Conservation (phyloP, 1,140 invertebrate genomes). For the Papilio aristodemus region DNA sequence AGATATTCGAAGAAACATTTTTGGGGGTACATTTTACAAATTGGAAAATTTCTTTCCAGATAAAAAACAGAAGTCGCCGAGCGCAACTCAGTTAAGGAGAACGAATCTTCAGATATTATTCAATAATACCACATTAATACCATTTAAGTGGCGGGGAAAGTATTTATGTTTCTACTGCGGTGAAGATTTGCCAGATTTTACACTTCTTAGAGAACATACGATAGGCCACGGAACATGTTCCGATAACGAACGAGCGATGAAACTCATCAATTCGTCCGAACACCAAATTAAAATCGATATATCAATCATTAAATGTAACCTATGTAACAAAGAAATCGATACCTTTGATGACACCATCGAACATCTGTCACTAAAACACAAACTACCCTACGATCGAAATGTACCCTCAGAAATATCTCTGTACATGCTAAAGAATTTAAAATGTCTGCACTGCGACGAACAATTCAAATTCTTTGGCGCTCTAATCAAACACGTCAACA, state of each 20-base stretch:
- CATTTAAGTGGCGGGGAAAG: constrained; percentile 60
- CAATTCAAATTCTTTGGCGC: constrained; percentile 45
- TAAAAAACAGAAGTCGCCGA: constrained; percentile 44
- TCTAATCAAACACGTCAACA: constrained; percentile 52
- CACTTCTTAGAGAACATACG: constrained; percentile 52
- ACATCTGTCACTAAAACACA: constrained; percentile 54
- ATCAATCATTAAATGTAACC: constrained; percentile 52
- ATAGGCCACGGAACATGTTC: constrained; percentile 48
- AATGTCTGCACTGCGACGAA: constrained; percentile 52
- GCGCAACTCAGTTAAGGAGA: constrained; percentile 26
- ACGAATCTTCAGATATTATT: constrained; percentile 57
- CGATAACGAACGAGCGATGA: constrained; percentile 45
- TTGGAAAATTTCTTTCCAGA: constrained; percentile 66
- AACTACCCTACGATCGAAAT: constrained; percentile 45
- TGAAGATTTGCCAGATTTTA: constrained; percentile 40
- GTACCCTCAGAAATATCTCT: constrained; percentile 40
- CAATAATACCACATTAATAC: constrained; percentile 60
- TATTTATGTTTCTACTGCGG: constrained; percentile 61
- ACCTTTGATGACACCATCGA: constrained; percentile 46
- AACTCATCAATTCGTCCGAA: constrained; percentile 41
- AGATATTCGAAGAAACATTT: constrained; percentile 31
- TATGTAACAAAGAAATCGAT: constrained; percentile 50
- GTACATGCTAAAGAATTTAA: constrained; percentile 47
- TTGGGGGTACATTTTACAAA: constrained; percentile 22
- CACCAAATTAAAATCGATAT: constrained; percentile 61